Percentiles rank a stretch among this genome's conserved stretches.
Evolutionary conservation across 2,888 invertebrate genomes (phyloP).

Genomic region (Folsomia candida): DNA sequence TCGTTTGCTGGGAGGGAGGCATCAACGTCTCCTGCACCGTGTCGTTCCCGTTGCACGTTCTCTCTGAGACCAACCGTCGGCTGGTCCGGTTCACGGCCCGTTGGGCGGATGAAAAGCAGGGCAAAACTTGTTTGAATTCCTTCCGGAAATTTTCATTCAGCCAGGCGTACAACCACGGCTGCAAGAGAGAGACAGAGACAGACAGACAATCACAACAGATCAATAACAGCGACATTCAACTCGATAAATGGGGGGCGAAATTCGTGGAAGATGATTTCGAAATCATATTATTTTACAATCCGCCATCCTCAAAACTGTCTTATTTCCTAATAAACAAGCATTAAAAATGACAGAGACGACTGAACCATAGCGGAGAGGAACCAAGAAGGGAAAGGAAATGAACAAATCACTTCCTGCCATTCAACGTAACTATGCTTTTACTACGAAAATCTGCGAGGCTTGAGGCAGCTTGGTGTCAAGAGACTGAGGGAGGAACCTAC

Average conservation of each 20-base stretch:
- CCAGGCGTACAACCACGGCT: constrained; percentile 71
- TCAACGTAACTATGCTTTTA: too few relatives aligned
- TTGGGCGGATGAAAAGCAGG: constrained; percentile 58
- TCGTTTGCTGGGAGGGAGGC: constrained; percentile 3
- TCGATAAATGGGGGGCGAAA: neutral
- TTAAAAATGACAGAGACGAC: neutral
- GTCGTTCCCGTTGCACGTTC: constrained; percentile 73
- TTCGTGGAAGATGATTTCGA: neutral
- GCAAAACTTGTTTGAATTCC: constrained; percentile 76
- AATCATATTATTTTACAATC: neutral
- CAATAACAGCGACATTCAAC: neutral
- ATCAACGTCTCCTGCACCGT: constrained; percentile 68
- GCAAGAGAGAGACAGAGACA: neutral
- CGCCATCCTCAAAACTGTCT: neutral
- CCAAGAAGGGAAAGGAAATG: neutral
- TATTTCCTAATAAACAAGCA: neutral
- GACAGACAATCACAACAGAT: constrained; percentile 68
- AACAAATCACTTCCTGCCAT: constrained; percentile 1
- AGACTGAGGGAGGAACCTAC: neutral
- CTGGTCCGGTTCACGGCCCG: constrained; percentile 18
- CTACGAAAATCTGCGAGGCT: neutral
- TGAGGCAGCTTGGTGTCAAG: too few relatives aligned
- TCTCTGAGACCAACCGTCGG: constrained; percentile 58
- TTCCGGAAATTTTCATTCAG: constrained; percentile 91
- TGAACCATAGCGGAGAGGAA: too few relatives aligned